phyloP scores from a whole-genome alignment of 2,113 vertebrate genomes.

The Isichthys henryi region DNA sequence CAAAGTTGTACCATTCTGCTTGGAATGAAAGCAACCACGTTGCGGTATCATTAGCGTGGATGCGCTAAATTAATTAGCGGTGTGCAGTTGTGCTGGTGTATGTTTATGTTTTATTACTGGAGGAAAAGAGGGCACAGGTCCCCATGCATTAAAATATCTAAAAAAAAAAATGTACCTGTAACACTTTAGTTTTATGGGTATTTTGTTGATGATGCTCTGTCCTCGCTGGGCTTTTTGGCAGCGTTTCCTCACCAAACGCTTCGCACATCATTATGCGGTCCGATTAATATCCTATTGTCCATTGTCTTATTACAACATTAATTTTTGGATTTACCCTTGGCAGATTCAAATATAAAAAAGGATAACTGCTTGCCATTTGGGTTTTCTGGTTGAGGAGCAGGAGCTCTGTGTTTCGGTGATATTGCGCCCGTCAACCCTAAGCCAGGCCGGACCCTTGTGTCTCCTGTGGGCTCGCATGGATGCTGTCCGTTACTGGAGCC shows the following conservation, averaged over 20 bases:
- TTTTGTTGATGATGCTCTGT: neutral
- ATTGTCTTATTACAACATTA: slow-evolving; percentile 1
- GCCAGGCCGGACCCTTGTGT: neutral
- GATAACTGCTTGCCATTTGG: neutral
- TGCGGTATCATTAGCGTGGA: neutral
- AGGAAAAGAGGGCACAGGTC: neutral
- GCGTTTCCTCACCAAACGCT: neutral
- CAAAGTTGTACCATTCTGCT: neutral
- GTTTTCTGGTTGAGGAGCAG: neutral
- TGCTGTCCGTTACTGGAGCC: neutral
- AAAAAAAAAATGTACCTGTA: neutral
- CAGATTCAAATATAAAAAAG: neutral
- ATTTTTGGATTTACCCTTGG: neutral
- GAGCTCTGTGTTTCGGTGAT: neutral
- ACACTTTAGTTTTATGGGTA: neutral
- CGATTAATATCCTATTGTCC: neutral
- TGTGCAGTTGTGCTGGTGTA: neutral
- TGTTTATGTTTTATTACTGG: neutral
- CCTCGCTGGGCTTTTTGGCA: neutral
- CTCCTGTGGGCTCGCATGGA: neutral
- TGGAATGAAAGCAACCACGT: neutral
- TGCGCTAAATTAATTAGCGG: neutral
- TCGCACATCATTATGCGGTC: neutral
- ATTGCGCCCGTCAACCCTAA: too few relatives aligned
- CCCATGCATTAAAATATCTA: neutral